These are phyloP conservation scores for Scaptomyza hsui DNA, from an alignment of 1,140 invertebrate genomes.

Conservation along the genomic window DNA sequence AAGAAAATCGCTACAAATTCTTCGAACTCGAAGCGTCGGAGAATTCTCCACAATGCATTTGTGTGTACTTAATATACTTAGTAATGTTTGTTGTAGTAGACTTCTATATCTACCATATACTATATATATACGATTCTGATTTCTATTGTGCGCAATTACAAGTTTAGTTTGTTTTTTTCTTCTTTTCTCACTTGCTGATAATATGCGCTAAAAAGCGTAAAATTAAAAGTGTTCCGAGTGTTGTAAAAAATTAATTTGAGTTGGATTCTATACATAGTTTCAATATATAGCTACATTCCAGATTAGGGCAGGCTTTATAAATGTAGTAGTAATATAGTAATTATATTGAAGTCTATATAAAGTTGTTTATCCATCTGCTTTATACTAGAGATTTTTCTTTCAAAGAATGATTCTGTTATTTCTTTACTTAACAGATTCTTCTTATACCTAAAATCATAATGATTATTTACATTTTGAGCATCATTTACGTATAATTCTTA, in stretches of 20 bases:
- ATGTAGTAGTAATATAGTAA: no score
- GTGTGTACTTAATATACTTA: constrained; percentile 4
- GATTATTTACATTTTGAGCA: no score
- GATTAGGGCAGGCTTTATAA: no score
- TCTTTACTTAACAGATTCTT: no score
- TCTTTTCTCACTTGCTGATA: not conserved
- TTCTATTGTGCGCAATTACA: constrained; percentile 14
- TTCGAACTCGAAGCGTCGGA: constrained; percentile 50
- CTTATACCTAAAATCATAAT: no score
- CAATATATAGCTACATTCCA: no score
- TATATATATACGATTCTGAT: constrained; percentile 18
- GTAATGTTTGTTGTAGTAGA: not conserved
- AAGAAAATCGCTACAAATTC: constrained; percentile 69
- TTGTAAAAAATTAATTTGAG: not conserved
- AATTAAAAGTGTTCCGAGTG: not conserved
- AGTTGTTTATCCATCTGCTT: no score
- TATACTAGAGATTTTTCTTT: no score
- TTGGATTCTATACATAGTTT: not conserved
- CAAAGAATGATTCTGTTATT: no score
- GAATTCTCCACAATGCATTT: constrained; percentile 1
- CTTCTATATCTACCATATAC: constrained; percentile 3
- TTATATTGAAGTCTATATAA: no score
- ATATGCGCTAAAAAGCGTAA: not conserved
- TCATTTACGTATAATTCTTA: no score
- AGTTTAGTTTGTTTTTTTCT: not conserved